Percentiles rank a stretch among this genome's conserved stretches.
These are phyloP conservation scores for Kradibia gibbosae DNA, from an alignment of 1,140 invertebrate genomes.

Conservation along the genomic window DNA sequence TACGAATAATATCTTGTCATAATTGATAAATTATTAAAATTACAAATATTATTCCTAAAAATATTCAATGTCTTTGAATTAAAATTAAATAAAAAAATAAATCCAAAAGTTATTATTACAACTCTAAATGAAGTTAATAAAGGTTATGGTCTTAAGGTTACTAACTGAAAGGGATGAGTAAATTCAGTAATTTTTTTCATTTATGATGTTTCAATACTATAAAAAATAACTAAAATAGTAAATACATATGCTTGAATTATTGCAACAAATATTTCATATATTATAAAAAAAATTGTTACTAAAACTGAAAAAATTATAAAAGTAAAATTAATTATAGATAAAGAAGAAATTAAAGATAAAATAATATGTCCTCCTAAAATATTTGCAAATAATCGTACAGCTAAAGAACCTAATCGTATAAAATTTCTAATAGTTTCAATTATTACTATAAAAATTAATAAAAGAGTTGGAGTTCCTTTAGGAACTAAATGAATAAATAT, in stretches of 20 bases:
- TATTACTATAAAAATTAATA: constrained; percentile 78
- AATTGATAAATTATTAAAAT: constrained; percentile 69
- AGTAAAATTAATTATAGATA: no score
- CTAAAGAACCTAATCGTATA: constrained; percentile 77
- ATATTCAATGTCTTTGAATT: constrained; percentile 51
- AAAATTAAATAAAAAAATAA: constrained; percentile 2
- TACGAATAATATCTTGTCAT: constrained; percentile 77
- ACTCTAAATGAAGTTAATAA: constrained; percentile 67
- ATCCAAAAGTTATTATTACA: constrained; percentile 53
- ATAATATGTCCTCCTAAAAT: no score
- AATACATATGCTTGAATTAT: constrained; percentile 76
- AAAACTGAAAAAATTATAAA: no score
- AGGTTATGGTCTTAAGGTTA: constrained; percentile 72
- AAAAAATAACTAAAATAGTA: constrained; percentile 66
- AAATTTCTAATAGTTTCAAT: constrained; percentile 77
- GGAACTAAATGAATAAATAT: constrained; percentile 78
- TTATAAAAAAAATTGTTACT: no score
- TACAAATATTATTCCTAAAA: constrained; percentile 21
- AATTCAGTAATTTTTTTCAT: constrained; percentile 70
- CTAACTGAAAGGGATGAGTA: constrained; percentile 73
- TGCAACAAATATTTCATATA: no score
- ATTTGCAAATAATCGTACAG: constrained; percentile 77
- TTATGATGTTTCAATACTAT: constrained; percentile 50
- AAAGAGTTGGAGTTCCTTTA: constrained; percentile 75
- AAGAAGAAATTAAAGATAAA: no score